Conservation (phyloP, 2,888 invertebrate genomes). For the Alitta virens region DNA sequence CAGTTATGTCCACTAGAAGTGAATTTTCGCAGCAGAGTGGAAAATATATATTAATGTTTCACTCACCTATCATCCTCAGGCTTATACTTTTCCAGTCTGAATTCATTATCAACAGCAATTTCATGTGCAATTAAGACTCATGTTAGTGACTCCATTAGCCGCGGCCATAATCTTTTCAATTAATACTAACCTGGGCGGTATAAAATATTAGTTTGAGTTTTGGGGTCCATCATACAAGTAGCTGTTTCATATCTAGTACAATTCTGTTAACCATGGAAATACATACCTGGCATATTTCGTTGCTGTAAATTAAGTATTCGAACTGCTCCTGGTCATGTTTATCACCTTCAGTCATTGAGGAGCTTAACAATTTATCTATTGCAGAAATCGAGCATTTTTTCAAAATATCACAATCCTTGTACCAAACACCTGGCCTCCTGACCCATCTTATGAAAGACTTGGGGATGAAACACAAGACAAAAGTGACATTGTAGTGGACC, state of each 20-base stretch:
- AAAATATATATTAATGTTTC: too few relatives aligned
- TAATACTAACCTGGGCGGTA: constrained; percentile 81
- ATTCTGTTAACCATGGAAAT: too few relatives aligned
- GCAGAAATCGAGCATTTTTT: constrained; percentile 53
- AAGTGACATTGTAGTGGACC: constrained; percentile 62
- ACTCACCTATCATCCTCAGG: constrained; percentile 72
- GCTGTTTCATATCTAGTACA: too few relatives aligned
- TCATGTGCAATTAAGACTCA: constrained; percentile 96
- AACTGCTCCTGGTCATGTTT: too few relatives aligned
- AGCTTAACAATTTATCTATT: neutral
- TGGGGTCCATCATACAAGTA: too few relatives aligned
- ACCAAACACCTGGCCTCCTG: constrained; percentile 62
- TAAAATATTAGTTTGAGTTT: too few relatives aligned
- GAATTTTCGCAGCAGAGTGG: too few relatives aligned
- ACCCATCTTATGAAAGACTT: constrained; percentile 16
- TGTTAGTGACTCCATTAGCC: constrained; percentile 84
- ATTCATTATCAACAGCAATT: constrained; percentile 91
- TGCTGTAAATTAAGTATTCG: too few relatives aligned
- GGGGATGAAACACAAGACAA: constrained; percentile 33
- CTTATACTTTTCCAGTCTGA: constrained; percentile 78
- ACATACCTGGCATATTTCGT: too few relatives aligned
- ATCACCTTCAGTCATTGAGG: too few relatives aligned
- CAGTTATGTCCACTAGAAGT: too few relatives aligned
- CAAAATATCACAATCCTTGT: constrained; percentile 65
- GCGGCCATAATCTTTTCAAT: constrained; percentile 84